Conservation (phyloP, 2,797 vertebrate species). For the Melanotaenia boesemani region DNA sequence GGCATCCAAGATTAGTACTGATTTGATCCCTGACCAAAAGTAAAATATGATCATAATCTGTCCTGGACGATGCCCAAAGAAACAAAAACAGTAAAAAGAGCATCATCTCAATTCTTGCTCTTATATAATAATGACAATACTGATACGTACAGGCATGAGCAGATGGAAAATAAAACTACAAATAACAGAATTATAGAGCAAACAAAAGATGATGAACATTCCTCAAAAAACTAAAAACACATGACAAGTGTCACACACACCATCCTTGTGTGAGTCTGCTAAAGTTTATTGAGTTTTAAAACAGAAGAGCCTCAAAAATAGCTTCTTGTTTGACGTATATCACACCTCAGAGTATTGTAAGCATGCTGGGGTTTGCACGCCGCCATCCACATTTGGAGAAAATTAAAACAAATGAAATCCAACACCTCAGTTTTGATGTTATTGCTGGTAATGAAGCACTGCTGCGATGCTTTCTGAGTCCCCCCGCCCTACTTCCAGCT, state of each 20-base stretch:
- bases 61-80: background rate
- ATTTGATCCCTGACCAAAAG: too few relatives aligned
- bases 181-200: background rate
- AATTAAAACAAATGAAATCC: conserved; percentile 83
- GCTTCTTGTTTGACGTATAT: conserved; percentile 69
- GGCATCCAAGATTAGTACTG: too few relatives aligned
- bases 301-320: background rate
- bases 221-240: conserved; percentile 13
- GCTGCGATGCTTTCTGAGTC: conserved; percentile 66
- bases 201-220: background rate
- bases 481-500: conserved; percentile 6
- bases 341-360: conserved; percentile 77
- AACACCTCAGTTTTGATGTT: conserved; percentile 83
- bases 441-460: conserved; percentile 80
- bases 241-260: conserved; percentile 44
- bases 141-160: background rate
- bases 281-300: conserved; percentile 48
- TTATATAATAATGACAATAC: background rate
- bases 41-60: background rate
- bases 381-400: conserved; percentile 76
- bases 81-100: background rate
- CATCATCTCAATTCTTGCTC: background rate
- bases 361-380: conserved; percentile 32
- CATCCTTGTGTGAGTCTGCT: conserved; percentile 48
- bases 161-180: background rate